phyloP scores from a whole-genome alignment of 2,888 invertebrate species.

The Philereme vetulata region DNA sequence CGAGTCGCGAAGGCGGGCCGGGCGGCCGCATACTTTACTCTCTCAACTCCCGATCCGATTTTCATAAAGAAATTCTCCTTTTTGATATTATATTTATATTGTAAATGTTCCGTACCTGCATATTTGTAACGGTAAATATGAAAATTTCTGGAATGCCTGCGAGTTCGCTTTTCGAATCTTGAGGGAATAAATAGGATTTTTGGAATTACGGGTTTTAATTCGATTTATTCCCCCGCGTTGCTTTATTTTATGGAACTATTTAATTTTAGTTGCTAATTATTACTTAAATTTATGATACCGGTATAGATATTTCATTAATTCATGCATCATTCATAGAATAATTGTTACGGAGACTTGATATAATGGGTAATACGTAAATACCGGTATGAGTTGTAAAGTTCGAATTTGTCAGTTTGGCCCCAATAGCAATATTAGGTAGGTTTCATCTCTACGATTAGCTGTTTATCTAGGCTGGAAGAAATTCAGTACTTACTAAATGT shows the following conservation, averaged over 20 bases:
- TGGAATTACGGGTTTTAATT: conserved; percentile 70
- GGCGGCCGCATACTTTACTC: conserved; percentile 72
- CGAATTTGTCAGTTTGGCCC: too few relatives aligned
- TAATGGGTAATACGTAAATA: too few relatives aligned
- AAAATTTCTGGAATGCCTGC: conserved; percentile 82
- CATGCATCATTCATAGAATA: too few relatives aligned
- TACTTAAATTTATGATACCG: background rate
- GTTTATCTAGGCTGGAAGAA: too few relatives aligned
- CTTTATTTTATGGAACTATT: conserved; percentile 2
- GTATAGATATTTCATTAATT: too few relatives aligned
- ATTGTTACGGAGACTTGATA: too few relatives aligned
- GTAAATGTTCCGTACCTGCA: conserved; percentile 83
- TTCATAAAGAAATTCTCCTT: conserved; percentile 84
- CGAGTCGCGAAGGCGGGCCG: conserved; percentile 58
- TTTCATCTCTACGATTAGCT: too few relatives aligned
- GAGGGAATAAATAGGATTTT: conserved; percentile 68
- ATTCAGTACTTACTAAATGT: too few relatives aligned
- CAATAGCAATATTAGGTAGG: too few relatives aligned
- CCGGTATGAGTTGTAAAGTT: too few relatives aligned
- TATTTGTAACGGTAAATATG: conserved; percentile 84
- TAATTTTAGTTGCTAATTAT: background rate
- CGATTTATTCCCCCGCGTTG: conserved; percentile 40
- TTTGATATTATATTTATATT: conserved; percentile 84
- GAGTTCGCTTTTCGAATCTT: conserved; percentile 68
- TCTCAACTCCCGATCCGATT: conserved; percentile 77